These are phyloP conservation scores for Leptatherina wallacei DNA, from an alignment of 2,797 vertebrate species.

Conservation along the genomic window DNA sequence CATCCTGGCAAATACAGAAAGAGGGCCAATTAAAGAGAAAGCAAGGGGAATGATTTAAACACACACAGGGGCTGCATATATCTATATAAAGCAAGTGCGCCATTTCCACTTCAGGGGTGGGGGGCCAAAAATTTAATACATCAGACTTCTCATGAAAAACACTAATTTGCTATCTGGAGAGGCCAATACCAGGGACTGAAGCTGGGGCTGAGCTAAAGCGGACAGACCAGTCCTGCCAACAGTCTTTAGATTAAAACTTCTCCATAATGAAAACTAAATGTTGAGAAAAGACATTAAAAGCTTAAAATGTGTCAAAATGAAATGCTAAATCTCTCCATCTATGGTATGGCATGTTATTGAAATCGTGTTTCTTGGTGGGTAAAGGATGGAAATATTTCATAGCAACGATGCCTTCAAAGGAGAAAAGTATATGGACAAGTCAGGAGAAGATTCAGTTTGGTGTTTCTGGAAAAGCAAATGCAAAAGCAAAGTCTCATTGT, in stretches of 20 bases:
- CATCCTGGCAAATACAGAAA: slow-evolving; percentile 74
- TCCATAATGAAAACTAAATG: background rate
- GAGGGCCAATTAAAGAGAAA: slow-evolving; percentile 78
- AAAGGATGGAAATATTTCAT: background rate
- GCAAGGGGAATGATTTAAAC: slow-evolving; percentile 72
- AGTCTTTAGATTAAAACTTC: background rate
- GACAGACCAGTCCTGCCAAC: background rate
- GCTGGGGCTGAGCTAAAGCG: background rate
- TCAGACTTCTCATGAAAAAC: slow-evolving; percentile 4
- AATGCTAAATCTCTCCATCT: background rate
- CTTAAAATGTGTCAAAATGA: background rate
- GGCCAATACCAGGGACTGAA: background rate
- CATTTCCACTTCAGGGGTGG: background rate
- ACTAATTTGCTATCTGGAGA: slow-evolving; percentile 13
- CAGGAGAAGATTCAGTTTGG: background rate
- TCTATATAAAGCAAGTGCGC: slow-evolving; percentile 43
- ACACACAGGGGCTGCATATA: slow-evolving; percentile 55
- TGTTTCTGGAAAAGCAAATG: background rate
- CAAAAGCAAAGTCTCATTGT: background rate
- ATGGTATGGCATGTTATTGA: background rate
- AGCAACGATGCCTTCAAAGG: background rate
- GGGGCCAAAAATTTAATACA: background rate
- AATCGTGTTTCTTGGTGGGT: background rate
- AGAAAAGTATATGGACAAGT: background rate
- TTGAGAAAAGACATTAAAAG: background rate